A percentile compares a stretch with the other conserved stretches of the same genome.
These are phyloP conservation scores for Trematomus loennbergii DNA, from an alignment of 2,113 vertebrate species.

Conservation along the genomic window DNA sequence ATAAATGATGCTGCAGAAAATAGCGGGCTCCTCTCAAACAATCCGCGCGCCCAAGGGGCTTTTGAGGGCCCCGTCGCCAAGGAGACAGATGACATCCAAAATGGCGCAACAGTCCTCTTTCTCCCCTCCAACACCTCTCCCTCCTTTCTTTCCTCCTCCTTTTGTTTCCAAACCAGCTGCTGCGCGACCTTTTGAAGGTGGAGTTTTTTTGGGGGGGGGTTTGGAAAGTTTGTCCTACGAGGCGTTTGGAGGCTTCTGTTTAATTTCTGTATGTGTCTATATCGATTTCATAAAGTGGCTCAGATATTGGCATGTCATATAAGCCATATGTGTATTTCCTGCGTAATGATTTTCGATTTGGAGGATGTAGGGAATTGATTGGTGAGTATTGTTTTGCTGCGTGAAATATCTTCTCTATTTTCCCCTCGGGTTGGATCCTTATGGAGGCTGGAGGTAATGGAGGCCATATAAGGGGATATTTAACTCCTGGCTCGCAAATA, in stretches of 20 bases:
- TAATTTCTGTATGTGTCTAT: slow-evolving; percentile 30
- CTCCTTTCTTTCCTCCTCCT: slow-evolving; percentile 69
- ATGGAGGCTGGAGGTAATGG: background rate
- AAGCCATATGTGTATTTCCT: slow-evolving; percentile 30
- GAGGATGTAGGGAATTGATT: slow-evolving; percentile 16
- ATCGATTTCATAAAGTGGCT: slow-evolving; percentile 55
- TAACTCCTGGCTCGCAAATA: background rate
- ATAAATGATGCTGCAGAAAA: slow-evolving; percentile 99
- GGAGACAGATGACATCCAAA: slow-evolving; percentile 99
- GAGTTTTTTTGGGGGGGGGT: background rate
- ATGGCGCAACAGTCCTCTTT: slow-evolving; percentile 90
- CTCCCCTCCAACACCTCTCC: slow-evolving; percentile 66
- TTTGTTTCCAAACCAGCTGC: slow-evolving; percentile 91
- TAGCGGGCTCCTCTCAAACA: slow-evolving; percentile 92
- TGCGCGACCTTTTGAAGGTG: slow-evolving; percentile 76
- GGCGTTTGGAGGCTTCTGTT: background rate
- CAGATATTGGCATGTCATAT: slow-evolving; percentile 41
- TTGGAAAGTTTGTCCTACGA: slow-evolving; percentile 22
- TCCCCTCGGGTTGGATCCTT: background rate
- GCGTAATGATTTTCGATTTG: slow-evolving; percentile 37
- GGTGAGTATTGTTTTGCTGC: background rate
- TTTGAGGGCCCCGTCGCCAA: slow-evolving; percentile 94
- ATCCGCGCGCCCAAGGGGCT: slow-evolving; percentile 92
- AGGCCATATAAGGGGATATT: background rate
- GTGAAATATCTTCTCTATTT: slow-evolving; percentile 10